Evolutionary conservation across 2,797 vertebrate species (phyloP), one percentile per base, ranked within the genome.

Genomic region (Percopsis omiscomaycus): DNA sequence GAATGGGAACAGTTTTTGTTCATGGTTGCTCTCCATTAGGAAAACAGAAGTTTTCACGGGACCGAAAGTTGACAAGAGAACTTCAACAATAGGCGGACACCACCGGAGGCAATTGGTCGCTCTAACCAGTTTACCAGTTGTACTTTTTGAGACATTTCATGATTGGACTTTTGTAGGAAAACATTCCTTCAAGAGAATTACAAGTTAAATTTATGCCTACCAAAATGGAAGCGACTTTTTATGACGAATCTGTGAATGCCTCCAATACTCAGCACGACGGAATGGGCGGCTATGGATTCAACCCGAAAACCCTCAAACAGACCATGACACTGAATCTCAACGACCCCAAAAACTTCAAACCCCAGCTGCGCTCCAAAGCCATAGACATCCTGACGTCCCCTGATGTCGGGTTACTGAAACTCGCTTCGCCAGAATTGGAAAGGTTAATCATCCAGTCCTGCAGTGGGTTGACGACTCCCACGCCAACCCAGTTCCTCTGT

Each of bases 221-320:
- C 82, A 96, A 94, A 93, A 98, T 97, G 96, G 96, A 98, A 90
- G 94, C 95, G 90, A 96, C 95, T 65, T 97, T 98, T 86, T 98
- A 97, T 82, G 96, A 98, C 82, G 96, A 96, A 90, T 94, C 95
- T 55, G 92, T 96, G 73, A 95, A 90, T 45, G 93, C 92, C 58
- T 95, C 95, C 75, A 83, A 80, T 82, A 88, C 91, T 27, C 94
- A 93, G 86, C 87, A 84, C 32, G 89, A 90, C 48, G 84, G 81
- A 30, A 75, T 93, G 63, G 87, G 92, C 64, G 84, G 84, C 28
- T 95, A 92, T 63, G 95, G 94, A 78, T 96, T 95, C 83, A 96
- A 95, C 86, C 90, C 94, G 61, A 96, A 94, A 84, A 93, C 93
- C 73, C 91, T 97, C 59, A 96, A 96, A 68, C 95, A 96, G 84